Evolutionary conservation across 2,113 vertebrate species (phyloP).

Genomic region (Xiphias gladius): DNA sequence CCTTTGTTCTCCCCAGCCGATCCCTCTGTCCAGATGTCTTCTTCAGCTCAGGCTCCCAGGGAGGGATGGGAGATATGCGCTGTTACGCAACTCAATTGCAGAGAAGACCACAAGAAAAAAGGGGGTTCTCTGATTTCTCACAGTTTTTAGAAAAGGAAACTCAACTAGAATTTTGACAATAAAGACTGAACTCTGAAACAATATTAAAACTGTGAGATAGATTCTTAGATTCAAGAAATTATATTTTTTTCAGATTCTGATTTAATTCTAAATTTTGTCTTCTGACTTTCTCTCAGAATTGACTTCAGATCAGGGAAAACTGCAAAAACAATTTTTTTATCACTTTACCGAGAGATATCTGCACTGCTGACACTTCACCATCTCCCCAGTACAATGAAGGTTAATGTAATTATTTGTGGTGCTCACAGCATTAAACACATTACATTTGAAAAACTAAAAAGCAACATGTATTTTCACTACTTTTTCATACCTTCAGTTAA

Average conservation of each 20-base stretch:
- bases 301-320: not conserved
- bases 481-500: not conserved
- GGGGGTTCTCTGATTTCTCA: not conserved
- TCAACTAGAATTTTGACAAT: not conserved
- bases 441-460: no score
- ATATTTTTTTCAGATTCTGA: not conserved
- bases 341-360: not conserved
- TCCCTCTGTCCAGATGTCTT: slow-evolving; percentile 60
- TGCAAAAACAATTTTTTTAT: no score
- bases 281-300: not conserved
- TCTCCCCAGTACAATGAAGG: not conserved
- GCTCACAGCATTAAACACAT: no score
- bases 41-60: slow-evolving; percentile 24
- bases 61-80: slow-evolving; percentile 37
- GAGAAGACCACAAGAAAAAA: not conserved
- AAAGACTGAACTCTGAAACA: not conserved
- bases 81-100: slow-evolving; percentile 22
- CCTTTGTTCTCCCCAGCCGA: slow-evolving; percentile 54
- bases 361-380: not conserved
- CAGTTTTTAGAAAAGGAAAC: not conserved
- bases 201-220: not conserved
- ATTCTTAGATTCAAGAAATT: not conserved
- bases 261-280: no score
- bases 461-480: not conserved
- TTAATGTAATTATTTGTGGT: not conserved